Base-by-base conservation (phyloP, 1,140 invertebrate genomes). In the Drosophila nannoptera region DNA sequence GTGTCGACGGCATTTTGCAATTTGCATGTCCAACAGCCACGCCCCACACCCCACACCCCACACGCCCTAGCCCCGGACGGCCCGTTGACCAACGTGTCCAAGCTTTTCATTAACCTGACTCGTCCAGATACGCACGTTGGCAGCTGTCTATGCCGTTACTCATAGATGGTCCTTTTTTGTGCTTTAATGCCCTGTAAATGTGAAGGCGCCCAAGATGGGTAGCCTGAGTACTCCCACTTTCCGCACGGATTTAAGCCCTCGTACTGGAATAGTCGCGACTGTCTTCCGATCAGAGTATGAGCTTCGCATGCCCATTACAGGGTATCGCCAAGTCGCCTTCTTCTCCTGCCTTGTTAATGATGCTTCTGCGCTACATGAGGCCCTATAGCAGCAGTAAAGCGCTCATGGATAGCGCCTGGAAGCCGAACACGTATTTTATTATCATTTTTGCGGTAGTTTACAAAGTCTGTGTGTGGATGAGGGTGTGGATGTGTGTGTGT, bases 81-180 rank as follows among this genome's bases (percentile, higher is more conserved):
- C 60, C 49, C 67, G 60, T 67, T 56, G 43, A 63, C 66, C 62
- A 49, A 65, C 71, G 69, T 77, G 77, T 64, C 62, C 61, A 73
- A 73, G 76, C 77, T 80, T 84, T 83, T 84, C 80, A 84, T 84
- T 84, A 84, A 86, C 76, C 80, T 84, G 80, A 78, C 81, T 83
- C 69, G 56, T 14, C 66, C 80, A 84, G 80, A 80, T 84, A 84
- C 80, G 76, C 69, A 76, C 59, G 50, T 46, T 73, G 75, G 73
- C 69, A 73, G 80, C 75, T 83, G 68, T 65, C 80, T 52, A 42
- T 61, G 68, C 59, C 72, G 65, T 83, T 82, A 75, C 40, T 22
- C 43, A 42, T 55, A 14, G n/a, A 16, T 35, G 8, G 8, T 11
- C 52, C 11, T 33, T 53, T 45, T 49, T 14, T n/a, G 8, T 38